A percentile compares a stretch with the other conserved stretches of the same genome.
phyloP scores from a whole-genome alignment of 2,888 invertebrate species.

The Trissoscelio sp. region DNA sequence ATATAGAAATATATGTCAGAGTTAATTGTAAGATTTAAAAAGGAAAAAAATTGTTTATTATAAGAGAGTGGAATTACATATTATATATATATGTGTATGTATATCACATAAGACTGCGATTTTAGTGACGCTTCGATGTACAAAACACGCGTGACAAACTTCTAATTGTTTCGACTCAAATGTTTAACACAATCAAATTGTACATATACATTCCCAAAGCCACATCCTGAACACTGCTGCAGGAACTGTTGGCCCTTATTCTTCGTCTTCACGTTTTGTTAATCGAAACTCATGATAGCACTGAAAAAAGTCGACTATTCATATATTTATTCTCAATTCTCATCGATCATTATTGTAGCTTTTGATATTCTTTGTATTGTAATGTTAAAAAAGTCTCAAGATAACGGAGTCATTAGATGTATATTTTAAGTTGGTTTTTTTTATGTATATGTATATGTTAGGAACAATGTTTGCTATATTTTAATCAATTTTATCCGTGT shows the following conservation, averaged over 20 bases:
- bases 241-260: slow-evolving; percentile 13
- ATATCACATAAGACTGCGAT: slow-evolving; percentile 67
- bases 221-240: not conserved
- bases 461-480: too few relatives aligned
- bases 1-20: slow-evolving; percentile 60
- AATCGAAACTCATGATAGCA: not conserved
- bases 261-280: not conserved
- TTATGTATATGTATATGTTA: too few relatives aligned
- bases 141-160: slow-evolving; percentile 60
- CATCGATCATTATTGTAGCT: not conserved
- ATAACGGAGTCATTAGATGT: too few relatives aligned
- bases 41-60: slow-evolving; percentile 53
- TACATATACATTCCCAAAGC: slow-evolving; percentile 44
- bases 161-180: slow-evolving; percentile 46
- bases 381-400: too few relatives aligned
- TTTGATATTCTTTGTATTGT: not conserved
- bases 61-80: slow-evolving; percentile 65
- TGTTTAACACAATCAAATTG: slow-evolving; percentile 53
- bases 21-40: slow-evolving; percentile 62
- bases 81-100: slow-evolving; percentile 61
- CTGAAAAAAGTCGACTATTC: slow-evolving; percentile 11
- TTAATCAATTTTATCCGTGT: too few relatives aligned
- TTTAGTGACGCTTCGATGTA: slow-evolving; percentile 64
- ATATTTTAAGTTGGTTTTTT: too few relatives aligned
- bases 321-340: slow-evolving; percentile 3